Conservation (phyloP, 1,140 invertebrate genomes). For the Drosophila kepulauana region DNA sequence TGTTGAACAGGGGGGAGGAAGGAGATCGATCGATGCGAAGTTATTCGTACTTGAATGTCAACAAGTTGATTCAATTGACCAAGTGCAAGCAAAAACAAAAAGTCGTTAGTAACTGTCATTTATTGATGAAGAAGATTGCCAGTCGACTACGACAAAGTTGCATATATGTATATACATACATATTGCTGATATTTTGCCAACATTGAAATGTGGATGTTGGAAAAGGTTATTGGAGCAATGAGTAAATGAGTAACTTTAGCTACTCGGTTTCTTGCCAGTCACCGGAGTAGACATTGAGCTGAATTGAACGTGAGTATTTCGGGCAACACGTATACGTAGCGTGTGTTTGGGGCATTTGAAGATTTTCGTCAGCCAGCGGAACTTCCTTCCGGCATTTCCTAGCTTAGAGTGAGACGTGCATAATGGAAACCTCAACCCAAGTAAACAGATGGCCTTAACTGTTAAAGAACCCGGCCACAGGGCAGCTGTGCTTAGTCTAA, state of each 20-base stretch:
- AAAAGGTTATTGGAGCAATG: constrained; percentile 76
- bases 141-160: constrained; percentile 6
- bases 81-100: constrained; percentile 48
- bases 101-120: constrained; percentile 77
- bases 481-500: constrained; percentile 44
- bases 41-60: constrained; percentile 68
- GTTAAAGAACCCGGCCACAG: constrained; percentile 57
- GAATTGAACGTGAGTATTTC: constrained; percentile 34
- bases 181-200: constrained; percentile 25
- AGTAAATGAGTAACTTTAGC: background rate
- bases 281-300: constrained; percentile 51
- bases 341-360: constrained; percentile 15
- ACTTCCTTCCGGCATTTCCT: constrained; percentile 77
- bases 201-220: constrained; percentile 42
- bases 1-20: constrained; percentile 37
- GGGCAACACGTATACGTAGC: constrained; percentile 11
- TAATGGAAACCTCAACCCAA: constrained; percentile 25
- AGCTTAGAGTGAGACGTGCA: constrained; percentile 6
- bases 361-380: constrained; percentile 55
- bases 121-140: constrained; percentile 72
- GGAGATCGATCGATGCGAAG: background rate
- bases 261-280: constrained; percentile 29
- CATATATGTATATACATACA: background rate
- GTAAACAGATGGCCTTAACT: constrained; percentile 64
- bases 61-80: constrained; percentile 51